Evolutionary conservation across 2,797 vertebrate species (phyloP), one percentile per base, ranked within the genome.

Genomic region (Phylloscopus collybita): DNA sequence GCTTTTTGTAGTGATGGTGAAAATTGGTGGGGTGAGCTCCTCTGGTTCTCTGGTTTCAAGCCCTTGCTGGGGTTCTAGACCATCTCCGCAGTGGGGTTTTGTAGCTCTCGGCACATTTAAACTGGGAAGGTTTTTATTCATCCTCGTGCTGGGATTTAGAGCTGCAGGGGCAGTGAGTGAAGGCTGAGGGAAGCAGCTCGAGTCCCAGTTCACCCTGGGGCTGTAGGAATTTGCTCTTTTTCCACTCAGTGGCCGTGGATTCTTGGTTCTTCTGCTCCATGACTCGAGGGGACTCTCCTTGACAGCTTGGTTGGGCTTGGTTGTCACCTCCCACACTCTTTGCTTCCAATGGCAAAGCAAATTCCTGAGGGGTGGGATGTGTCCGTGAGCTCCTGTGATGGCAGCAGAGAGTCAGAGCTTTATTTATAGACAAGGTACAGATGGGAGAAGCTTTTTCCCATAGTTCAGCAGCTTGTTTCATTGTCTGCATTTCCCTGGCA

Each of bases 341-440:
- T 82, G 64, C 74, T 87, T 51, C 73, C n/a, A 2, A 66, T 62
- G 71, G 71, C 66, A 86, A 73, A 51, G 40, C 51, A 16, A 60
- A 76, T 67, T 60, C 22, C 4, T 34, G 51, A 60, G 26, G 85
- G 70, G 44, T 73, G 38, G 89, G 76, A 84, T 8, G 56, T 64
- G 83, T 76, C 88, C 38, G 4, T 67, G 85, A 79, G 88, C 75
- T 90, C 34, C 56, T 88, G 70, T 17, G 84, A 53, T 75, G 66
- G 49, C 30, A 79, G 91, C 80, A 70, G 32, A 66, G 90, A 79
- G 79, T 84, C 36, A 64, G 44, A 60, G 22, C 47, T 29, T 84
- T 94, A 95, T 95, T 95, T 95, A 94, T 81, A 90, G 91, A 13
- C 38, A 16, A 53, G 66, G 36, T 86, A 19, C 92, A 92, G 76